phyloP scores from a whole-genome alignment of 1,140 invertebrate species.

The Yoshiicerus persimilis region DNA sequence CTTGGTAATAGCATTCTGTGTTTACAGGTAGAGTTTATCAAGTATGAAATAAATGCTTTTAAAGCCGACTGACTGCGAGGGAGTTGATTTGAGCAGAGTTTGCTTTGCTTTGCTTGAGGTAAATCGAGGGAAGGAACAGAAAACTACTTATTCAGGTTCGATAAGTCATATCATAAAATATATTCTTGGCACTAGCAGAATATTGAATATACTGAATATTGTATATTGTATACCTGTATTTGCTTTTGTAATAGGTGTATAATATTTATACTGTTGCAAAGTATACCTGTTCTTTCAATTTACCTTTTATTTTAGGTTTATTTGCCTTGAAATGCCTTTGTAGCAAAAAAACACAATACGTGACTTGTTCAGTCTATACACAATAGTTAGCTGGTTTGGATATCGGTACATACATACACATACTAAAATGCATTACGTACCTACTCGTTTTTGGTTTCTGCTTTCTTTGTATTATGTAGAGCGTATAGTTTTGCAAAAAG shows the following conservation, averaged over 20 bases:
- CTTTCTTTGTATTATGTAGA: background rate
- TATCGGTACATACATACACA: background rate
- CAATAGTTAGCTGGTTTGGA: background rate
- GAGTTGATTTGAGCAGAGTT: too few relatives aligned
- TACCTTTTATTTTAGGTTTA: background rate
- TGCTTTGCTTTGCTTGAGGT: too few relatives aligned
- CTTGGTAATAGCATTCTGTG: too few relatives aligned
- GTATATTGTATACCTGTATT: too few relatives aligned
- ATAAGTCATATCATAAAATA: too few relatives aligned
- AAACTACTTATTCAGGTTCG: too few relatives aligned
- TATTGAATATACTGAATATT: too few relatives aligned
- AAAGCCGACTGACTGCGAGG: too few relatives aligned
- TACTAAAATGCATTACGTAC: background rate
- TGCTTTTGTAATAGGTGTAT: background rate
- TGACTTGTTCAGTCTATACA: background rate
- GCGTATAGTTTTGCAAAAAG: background rate
- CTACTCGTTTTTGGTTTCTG: background rate
- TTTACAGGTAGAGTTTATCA: too few relatives aligned
- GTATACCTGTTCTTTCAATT: background rate
- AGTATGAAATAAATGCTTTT: too few relatives aligned
- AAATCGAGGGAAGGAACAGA: too few relatives aligned
- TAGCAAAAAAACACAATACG: background rate
- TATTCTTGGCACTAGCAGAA: too few relatives aligned
- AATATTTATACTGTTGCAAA: background rate
- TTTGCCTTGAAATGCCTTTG: background rate